Percentiles rank a stretch among this genome's conserved stretches.
Evolutionary conservation across 2,113 vertebrate genomes (phyloP).

Genomic region (Microtus pennsylvanicus): DNA sequence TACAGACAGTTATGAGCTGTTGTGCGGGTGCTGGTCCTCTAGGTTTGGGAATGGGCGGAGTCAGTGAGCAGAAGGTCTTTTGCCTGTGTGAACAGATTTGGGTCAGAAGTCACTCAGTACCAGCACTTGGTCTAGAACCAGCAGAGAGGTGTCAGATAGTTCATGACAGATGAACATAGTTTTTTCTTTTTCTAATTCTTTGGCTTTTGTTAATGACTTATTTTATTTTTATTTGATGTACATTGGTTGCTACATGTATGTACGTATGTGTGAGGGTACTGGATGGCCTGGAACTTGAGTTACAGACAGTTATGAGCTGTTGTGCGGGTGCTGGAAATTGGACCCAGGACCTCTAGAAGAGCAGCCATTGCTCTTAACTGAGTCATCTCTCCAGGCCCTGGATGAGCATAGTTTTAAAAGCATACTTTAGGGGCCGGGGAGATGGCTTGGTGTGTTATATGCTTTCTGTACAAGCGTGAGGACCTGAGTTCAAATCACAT

Average conservation of each 20-base stretch:
- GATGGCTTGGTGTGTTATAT: not conserved
- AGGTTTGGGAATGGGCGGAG: not conserved
- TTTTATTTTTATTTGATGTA: no score
- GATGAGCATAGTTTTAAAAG: not conserved
- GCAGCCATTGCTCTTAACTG: no score
- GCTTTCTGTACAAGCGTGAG: not conserved
- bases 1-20: no score
- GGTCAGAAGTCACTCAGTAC: not conserved
- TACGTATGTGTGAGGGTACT: no score
- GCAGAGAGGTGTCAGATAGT: not conserved
- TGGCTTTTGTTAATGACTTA: no score
- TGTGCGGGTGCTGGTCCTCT: not conserved
- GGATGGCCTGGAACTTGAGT: no score
- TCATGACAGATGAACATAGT: not conserved
- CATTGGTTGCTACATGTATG: no score
- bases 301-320: no score
- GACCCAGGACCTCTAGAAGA: no score
- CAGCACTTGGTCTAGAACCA: not conserved
- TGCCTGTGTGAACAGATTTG: not conserved
- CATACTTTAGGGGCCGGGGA: not conserved
- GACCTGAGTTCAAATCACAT: not conserved
- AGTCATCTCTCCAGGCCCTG: no score
- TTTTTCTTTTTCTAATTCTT: not conserved
- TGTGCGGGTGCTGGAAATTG: no score
- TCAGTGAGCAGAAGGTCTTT: not conserved